Evolutionary conservation across 2,888 invertebrate species (phyloP).

Genomic region (Sericinus montela): DNA sequence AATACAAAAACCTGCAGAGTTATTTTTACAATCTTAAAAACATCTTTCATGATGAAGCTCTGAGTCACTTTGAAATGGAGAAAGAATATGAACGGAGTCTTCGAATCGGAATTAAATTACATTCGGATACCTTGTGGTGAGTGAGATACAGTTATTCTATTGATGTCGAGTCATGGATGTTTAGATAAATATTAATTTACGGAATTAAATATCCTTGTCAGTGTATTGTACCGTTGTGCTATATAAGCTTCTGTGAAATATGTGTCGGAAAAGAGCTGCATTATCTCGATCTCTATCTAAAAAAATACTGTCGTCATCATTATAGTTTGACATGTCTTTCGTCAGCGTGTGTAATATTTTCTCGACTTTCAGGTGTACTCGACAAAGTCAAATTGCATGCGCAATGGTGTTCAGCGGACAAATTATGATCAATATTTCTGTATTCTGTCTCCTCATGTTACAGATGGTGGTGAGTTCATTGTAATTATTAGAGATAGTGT

Average conservation of each 20-base stretch:
- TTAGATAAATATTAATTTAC: no score
- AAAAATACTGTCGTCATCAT: no score
- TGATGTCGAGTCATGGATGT: no score
- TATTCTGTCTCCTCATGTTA: constrained; percentile 26
- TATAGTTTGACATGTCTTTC: no score
- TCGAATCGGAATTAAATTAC: constrained; percentile 45
- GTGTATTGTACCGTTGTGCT: no score
- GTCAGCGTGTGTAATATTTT: not conserved
- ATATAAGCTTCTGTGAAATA: no score
- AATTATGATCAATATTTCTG: constrained; percentile 32
- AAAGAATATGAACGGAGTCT: constrained; percentile 37
- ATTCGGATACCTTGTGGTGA: constrained; percentile 41
- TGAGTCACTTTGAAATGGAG: constrained; percentile 39
- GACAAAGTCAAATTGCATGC: constrained; percentile 32
- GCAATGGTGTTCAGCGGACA: constrained; percentile 35
- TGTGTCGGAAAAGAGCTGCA: no score
- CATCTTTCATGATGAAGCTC: constrained; percentile 33
- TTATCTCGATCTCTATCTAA: no score
- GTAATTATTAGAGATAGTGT: no score
- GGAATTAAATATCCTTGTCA: no score
- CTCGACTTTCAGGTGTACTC: constrained; percentile 35
- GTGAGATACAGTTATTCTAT: constrained; percentile 31
- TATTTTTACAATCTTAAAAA: constrained; percentile 41
- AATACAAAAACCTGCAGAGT: constrained; percentile 42
- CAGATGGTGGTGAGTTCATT: constrained; percentile 26